Evolutionary conservation across 2,797 vertebrate genomes (phyloP).

Genomic region (Petrocephalus sullivani): DNA sequence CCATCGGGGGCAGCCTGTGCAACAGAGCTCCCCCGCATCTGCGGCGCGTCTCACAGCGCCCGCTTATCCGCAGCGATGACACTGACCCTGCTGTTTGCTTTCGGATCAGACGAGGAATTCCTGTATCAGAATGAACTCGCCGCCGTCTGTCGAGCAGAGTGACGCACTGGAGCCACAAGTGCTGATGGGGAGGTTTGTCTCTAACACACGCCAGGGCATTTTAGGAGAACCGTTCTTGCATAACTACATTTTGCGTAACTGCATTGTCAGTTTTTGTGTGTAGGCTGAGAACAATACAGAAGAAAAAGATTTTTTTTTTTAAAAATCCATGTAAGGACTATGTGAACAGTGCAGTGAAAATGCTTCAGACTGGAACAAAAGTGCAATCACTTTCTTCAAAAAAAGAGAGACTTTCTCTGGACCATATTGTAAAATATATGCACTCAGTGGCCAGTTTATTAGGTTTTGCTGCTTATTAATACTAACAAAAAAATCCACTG

Average conservation of each 20-base stretch:
- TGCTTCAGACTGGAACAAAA: not conserved
- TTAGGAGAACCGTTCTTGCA: not conserved
- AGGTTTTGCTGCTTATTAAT: not conserved
- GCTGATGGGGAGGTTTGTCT: not conserved
- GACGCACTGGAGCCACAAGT: not conserved
- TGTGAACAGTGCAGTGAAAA: not conserved
- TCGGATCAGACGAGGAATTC: conserved; percentile 32
- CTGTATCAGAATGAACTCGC: not conserved
- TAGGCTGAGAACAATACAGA: not conserved
- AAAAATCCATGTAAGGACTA: not conserved
- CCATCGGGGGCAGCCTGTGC: not conserved
- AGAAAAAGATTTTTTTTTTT: not conserved
- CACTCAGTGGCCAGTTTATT: not conserved
- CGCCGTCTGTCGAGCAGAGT: not conserved
- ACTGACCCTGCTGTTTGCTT: conserved; percentile 42
- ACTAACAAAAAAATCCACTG: not conserved
- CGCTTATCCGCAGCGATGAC: conserved; percentile 34
- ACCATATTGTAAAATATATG: not conserved
- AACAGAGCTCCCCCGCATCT: conserved; percentile 17
- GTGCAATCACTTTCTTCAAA: not conserved
- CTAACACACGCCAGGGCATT: not conserved
- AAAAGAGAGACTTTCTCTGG: not conserved
- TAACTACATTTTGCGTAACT: not conserved
- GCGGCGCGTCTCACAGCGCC: conserved; percentile 19
- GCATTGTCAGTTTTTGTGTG: not conserved